A percentile compares a stretch with the other conserved stretches of the same genome.
phyloP scores from a whole-genome alignment of 2,113 vertebrate species.

The human (Homo sapiens) region DNA sequence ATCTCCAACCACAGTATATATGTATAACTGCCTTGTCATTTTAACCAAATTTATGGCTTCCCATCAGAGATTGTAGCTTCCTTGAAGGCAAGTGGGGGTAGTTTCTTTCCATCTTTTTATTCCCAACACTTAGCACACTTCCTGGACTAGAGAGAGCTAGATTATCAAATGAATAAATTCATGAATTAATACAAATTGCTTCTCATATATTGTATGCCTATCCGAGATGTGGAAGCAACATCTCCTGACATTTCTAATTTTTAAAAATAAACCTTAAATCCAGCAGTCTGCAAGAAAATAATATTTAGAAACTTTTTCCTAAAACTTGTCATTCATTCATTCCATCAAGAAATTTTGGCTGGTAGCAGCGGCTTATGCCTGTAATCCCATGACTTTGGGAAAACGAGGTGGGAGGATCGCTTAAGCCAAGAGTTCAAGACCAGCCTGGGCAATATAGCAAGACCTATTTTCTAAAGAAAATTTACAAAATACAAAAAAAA shows the following conservation, averaged over 20 bases:
- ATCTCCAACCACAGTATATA: not conserved
- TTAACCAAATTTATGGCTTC: constrained; percentile 18
- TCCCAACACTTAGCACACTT: not conserved
- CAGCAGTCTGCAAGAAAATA: not conserved
- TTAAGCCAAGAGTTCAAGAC: too few relatives aligned
- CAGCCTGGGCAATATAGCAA: too few relatives aligned
- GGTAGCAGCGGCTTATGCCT: too few relatives aligned
- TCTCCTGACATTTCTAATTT: not conserved
- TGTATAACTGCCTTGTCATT: constrained; percentile 44
- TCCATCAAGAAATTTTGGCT: not conserved
- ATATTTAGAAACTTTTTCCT: not conserved
- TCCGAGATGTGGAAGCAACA: not conserved
- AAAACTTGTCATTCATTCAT: not conserved
- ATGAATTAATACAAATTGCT: not conserved
- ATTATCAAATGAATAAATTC: not conserved
- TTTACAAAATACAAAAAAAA: too few relatives aligned
- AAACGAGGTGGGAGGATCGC: too few relatives aligned
- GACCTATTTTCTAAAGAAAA: too few relatives aligned
- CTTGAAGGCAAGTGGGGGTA: not conserved
- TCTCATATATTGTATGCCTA: not conserved
- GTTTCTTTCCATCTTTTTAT: not conserved
- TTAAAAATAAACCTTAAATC: not conserved
- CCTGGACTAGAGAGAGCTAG: not conserved
- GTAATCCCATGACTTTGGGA: too few relatives aligned
- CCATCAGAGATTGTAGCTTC: not conserved